Conservation (phyloP, 2,797 vertebrate species). For the Stomatorhinus walkeri region DNA sequence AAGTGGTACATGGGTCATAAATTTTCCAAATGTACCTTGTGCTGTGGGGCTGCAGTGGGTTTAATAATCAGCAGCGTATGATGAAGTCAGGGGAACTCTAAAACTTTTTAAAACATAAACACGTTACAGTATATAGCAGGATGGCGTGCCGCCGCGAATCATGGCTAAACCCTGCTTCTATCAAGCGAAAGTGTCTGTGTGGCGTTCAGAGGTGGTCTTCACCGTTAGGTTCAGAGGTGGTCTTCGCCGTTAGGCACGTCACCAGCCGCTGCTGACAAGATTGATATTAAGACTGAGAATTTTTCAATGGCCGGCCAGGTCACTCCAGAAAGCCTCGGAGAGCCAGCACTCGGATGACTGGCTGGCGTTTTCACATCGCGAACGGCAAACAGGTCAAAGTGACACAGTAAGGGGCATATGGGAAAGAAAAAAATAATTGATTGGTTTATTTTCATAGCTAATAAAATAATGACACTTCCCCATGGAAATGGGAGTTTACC, state of each 20-base stretch:
- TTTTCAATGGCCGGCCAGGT: not conserved
- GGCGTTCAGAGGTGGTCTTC: not conserved
- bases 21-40: conserved; percentile 57
- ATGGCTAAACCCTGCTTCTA: not conserved
- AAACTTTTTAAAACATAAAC: conserved; percentile 18
- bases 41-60: conserved; percentile 38
- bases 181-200: not conserved
- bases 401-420: not conserved
- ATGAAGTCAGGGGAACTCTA: not conserved
- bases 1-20: conserved; percentile 51
- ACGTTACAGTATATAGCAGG: not conserved
- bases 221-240: not conserved
- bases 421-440: not conserved
- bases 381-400: not conserved
- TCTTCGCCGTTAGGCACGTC: not conserved
- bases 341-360: not conserved
- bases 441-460: not conserved
- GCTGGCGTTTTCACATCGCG: not conserved
- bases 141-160: not conserved
- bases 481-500: not conserved
- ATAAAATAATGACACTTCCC: not conserved
- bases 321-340: not conserved
- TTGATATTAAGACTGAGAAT: not conserved
- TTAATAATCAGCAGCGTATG: conserved; percentile 35
- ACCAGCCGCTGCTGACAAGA: not conserved